Base-by-base conservation (phyloP, 1,140 invertebrate genomes). In the Mizuhopecten yessoensis region DNA sequence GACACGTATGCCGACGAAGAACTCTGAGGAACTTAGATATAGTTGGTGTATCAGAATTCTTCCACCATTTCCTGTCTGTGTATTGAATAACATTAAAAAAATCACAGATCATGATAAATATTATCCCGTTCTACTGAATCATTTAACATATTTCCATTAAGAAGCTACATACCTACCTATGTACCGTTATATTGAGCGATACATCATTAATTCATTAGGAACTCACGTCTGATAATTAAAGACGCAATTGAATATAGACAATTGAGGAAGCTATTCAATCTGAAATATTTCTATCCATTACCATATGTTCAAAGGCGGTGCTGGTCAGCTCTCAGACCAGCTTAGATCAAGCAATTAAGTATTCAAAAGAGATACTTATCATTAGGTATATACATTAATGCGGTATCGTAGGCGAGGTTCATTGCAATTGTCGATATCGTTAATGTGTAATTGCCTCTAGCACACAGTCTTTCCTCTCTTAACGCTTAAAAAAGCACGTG, bases 401-500 rank as follows among this genome's bases (percentile, higher is more conserved):
- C 57, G 29, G n/a, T 75, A 75, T 75, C 57, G 1, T 75, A 75
- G 57, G 57, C 23, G n/a, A 75, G 57, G n/a, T 75, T 75, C 57
- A 29, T 75, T 75, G 57, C 57, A n/a, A 75, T 75, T 75, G 57
- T 75, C 57, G 57, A 75, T 75, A 75, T 75, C 57, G 29, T 75
- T 75, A 75, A 75, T n/a, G 57, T 75, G n/a, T 75, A 75, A 75
- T 75, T 75, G 57, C 57, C 23, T 75, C 57, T 75, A 75, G 57
- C 57, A 0, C 57, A 29, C n/a, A 29, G 23, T 75, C n/a, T 13
- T 75, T 23, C 23, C 17, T 17, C 57, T 75, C 57, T 75, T 75
- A 75, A n/a, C 57, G 57, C 57, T 75, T 75, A 75, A 75, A 75
- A 75, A 75, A 75, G 57, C n/a, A 75, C 57, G 57, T 75, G 57